These are phyloP conservation scores for Scortum barcoo DNA, from an alignment of 2,113 vertebrate species.

Conservation along the genomic window DNA sequence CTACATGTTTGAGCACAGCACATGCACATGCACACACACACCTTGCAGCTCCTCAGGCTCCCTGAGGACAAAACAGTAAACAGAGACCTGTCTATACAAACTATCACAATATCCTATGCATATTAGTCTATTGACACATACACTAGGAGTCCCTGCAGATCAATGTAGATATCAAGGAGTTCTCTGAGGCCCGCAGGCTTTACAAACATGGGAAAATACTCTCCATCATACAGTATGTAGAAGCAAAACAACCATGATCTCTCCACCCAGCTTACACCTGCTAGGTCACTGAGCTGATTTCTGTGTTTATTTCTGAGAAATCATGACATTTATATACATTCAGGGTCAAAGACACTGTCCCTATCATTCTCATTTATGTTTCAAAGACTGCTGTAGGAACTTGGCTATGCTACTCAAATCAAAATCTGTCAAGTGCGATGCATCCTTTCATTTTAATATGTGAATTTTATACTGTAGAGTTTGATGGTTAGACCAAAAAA, in stretches of 20 bases:
- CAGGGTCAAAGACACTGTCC: not conserved
- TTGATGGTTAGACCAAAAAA: not conserved
- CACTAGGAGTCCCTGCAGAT: conserved; percentile 8
- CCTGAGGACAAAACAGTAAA: conserved; percentile 45
- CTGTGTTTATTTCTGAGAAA: conserved; percentile 4
- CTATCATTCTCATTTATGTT: not conserved
- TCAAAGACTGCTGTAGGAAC: not conserved
- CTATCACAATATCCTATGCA: conserved; percentile 25
- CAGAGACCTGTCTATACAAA: conserved; percentile 33
- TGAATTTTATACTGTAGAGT: not conserved
- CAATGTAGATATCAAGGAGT: conserved; percentile 47
- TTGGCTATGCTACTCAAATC: not conserved
- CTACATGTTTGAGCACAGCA: conserved; percentile 21
- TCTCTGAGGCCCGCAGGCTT: conserved; percentile 11
- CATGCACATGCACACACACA: conserved; percentile 19
- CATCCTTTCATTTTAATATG: too few relatives aligned
- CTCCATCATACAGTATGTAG: not conserved
- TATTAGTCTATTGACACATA: conserved; percentile 18
- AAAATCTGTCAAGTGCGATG: too few relatives aligned
- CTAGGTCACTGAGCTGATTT: not conserved
- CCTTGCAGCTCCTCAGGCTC: conserved; percentile 12
- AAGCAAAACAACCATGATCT: not conserved
- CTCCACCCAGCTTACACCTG: conserved; percentile 3
- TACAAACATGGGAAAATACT: conserved; percentile 16
- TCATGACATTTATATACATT: not conserved